phyloP scores from a whole-genome alignment of 2,797 vertebrate genomes.

The Sebastes melanostomus region DNA sequence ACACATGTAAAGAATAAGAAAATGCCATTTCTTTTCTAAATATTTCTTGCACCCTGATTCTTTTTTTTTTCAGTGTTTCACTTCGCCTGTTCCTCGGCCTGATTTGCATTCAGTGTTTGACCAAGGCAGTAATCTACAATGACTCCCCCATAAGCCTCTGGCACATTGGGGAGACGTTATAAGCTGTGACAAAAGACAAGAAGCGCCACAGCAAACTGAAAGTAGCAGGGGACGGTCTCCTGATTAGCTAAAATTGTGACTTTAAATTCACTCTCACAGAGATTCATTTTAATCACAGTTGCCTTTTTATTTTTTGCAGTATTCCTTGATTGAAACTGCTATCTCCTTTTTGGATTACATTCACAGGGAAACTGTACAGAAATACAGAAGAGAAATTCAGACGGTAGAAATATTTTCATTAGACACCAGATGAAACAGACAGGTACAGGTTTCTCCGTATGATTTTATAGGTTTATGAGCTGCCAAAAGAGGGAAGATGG shows the following conservation, averaged over 20 bases:
- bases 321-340: slow-evolving; percentile 21
- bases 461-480: slow-evolving; percentile 25
- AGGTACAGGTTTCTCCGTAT: slow-evolving; percentile 7
- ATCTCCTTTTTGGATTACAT: not conserved
- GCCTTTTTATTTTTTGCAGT: not conserved
- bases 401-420: slow-evolving; percentile 26
- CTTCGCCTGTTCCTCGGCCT: slow-evolving; percentile 60
- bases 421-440: not conserved
- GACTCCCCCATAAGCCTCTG: slow-evolving; percentile 76
- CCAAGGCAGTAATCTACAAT: slow-evolving; percentile 76
- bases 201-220: slow-evolving; percentile 62
- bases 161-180: slow-evolving; percentile 75
- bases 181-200: slow-evolving; percentile 77
- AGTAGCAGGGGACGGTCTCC: slow-evolving; percentile 57
- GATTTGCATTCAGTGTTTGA: slow-evolving; percentile 75
- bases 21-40: not conserved
- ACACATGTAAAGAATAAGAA: not conserved
- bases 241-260: slow-evolving; percentile 52
- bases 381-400: slow-evolving; percentile 10
- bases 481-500: slow-evolving; percentile 7
- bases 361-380: not conserved
- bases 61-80: slow-evolving; percentile 33
- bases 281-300: slow-evolving; percentile 21
- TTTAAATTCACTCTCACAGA: slow-evolving; percentile 39
- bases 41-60: slow-evolving; percentile 20